Conservation (phyloP, 2,797 vertebrate genomes). For the Thalassophryne amazonica region DNA sequence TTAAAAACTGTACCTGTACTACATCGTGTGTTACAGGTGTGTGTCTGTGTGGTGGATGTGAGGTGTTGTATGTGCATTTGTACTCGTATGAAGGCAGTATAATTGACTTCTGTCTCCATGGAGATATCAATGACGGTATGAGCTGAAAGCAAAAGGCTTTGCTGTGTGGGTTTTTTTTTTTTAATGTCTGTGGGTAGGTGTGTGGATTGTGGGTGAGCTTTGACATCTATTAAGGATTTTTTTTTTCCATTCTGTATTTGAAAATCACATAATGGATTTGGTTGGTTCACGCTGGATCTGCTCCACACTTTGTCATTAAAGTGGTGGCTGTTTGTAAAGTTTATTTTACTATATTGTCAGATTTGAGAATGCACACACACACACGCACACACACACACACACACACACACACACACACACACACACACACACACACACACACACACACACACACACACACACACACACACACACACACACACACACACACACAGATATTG, state of each 20-base stretch:
- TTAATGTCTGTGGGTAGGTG: conserved; percentile 5
- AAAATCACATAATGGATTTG: background rate
- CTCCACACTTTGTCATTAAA: background rate
- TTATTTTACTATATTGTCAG: background rate
- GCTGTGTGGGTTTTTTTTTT: conserved; percentile 13
- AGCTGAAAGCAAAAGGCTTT: conserved; percentile 1
- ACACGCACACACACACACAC: background rate
- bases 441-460: background rate
- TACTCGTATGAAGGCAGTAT: conserved; percentile 36
- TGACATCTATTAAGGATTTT: conserved; percentile 1
- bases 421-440: background rate
- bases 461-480: background rate
- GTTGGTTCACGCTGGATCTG: background rate
- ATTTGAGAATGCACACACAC: background rate
- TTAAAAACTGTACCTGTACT: no score
- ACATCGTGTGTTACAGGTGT: background rate
- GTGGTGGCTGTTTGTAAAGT: background rate
- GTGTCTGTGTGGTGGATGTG: conserved; percentile 1
- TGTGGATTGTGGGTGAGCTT: background rate
- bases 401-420: background rate
- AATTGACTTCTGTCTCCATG: conserved; percentile 58
- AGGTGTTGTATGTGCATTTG: background rate
- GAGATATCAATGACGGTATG: conserved; percentile 45
- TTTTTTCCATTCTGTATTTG: background rate
- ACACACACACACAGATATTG: background rate